phyloP scores from a whole-genome alignment of 2,888 invertebrate genomes.

The Tribolium freemani region DNA sequence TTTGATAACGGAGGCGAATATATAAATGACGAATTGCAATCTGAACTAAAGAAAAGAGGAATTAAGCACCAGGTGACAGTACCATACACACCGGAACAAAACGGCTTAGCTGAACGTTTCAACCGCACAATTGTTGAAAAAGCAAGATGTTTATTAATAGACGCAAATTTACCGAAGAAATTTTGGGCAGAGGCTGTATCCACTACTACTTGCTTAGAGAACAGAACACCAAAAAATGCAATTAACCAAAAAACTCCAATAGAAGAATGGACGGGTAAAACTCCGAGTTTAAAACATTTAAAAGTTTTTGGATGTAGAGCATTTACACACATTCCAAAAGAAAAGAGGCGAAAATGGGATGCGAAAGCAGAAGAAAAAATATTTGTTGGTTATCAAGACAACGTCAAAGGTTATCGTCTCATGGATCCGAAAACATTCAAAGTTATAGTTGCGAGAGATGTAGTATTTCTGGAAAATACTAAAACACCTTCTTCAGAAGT shows the following conservation, averaged over 20 bases:
- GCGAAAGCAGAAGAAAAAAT: too few species aligned
- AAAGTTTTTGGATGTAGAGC: too few species aligned
- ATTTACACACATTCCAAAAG: too few species aligned
- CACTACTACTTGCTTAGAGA: constrained; percentile 57
- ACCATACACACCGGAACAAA: constrained; percentile 49
- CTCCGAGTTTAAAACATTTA: too few species aligned
- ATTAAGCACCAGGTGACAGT: not conserved
- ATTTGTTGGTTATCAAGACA: too few species aligned
- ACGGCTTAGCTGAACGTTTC: constrained; percentile 45
- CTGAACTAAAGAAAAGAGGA: not conserved
- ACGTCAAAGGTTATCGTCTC: too few species aligned
- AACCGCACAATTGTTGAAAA: constrained; percentile 41
- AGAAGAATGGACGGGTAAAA: constrained; percentile 50
- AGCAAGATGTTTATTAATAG: constrained; percentile 51
- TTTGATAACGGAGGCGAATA: not conserved
- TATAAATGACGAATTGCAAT: not conserved
- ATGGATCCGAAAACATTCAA: too few species aligned
- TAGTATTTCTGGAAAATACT: too few species aligned
- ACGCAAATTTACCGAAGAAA: constrained; percentile 49
- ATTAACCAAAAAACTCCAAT: constrained; percentile 50
- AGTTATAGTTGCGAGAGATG: too few species aligned
- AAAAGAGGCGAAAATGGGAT: too few species aligned
- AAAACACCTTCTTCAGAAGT: too few species aligned
- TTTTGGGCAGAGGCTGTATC: constrained; percentile 62
- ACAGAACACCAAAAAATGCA: constrained; percentile 54